phyloP scores from a whole-genome alignment of 2,888 invertebrate species.

The Helleia helle region DNA sequence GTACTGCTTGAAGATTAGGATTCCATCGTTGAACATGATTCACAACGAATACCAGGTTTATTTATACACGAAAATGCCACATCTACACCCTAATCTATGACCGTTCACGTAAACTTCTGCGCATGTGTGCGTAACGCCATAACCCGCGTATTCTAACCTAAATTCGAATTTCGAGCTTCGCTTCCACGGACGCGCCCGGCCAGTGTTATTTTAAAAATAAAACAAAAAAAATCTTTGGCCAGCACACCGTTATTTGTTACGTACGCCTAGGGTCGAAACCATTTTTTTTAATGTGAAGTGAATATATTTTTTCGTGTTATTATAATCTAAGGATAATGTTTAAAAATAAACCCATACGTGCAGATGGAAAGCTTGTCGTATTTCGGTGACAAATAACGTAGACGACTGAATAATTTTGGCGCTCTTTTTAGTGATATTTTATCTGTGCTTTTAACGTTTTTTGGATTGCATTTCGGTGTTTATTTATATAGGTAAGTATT shows the following conservation, averaged over 20 bases:
- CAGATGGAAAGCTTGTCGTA: constrained; percentile 32
- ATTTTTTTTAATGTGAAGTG: constrained; percentile 10
- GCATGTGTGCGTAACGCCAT: constrained; percentile 61
- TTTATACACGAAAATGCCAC: constrained; percentile 11
- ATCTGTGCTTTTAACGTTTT: constrained; percentile 17
- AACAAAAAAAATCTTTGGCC: constrained; percentile 28
- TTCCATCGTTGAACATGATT: too few species aligned
- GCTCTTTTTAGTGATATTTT: constrained; percentile 22
- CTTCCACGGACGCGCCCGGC: constrained; percentile 53
- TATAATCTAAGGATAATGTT: constrained; percentile 33
- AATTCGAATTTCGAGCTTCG: constrained; percentile 62
- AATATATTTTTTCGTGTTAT: constrained; percentile 9
- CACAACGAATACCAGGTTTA: too few species aligned
- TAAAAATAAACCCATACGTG: constrained; percentile 41
- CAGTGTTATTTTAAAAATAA: constrained; percentile 59
- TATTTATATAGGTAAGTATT: too few species aligned
- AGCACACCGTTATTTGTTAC: too few species aligned
- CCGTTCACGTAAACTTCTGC: constrained; percentile 33
- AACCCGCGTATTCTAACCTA: constrained; percentile 68
- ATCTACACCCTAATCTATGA: constrained; percentile 35
- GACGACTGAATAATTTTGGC: constrained; percentile 24
- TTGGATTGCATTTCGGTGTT: constrained; percentile 15
- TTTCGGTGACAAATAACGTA: constrained; percentile 47
- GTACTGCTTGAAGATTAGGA: too few species aligned
- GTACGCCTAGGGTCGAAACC: constrained; percentile 13